A percentile compares a stretch with the other conserved stretches of the same genome.
Evolutionary conservation across 2,888 invertebrate genomes (phyloP).

Genomic region (Nesidiocoris tenuis): DNA sequence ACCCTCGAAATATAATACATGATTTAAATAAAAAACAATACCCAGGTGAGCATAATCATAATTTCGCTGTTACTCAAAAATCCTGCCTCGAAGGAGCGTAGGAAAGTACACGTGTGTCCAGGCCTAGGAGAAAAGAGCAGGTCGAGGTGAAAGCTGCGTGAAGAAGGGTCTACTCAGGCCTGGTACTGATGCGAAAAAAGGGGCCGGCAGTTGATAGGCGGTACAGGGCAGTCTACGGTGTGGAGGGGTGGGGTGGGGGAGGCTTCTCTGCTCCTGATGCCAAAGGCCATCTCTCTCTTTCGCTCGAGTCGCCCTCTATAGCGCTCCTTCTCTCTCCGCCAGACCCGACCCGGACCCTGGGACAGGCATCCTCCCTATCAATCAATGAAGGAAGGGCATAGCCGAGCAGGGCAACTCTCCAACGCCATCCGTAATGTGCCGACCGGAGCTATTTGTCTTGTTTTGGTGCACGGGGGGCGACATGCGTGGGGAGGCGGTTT

Average conservation of each 20-base stretch:
- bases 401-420: neutral
- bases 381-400: slow-evolving; percentile 10
- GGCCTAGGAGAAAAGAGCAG: neutral
- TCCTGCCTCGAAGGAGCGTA: neutral
- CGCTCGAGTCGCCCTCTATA: neutral
- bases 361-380: slow-evolving; percentile 8
- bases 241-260: too few species aligned
- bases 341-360: too few species aligned
- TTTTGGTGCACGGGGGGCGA: neutral
- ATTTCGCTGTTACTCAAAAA: too few species aligned
- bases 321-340: neutral
- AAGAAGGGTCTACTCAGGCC: neutral
- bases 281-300: neutral
- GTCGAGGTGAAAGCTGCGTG: neutral
- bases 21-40: too few species aligned
- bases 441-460: slow-evolving; percentile 37
- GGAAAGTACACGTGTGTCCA: neutral
- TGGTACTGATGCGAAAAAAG: neutral
- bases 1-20: too few species aligned
- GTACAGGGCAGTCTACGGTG: neutral
- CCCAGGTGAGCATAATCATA: too few species aligned
- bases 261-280: neutral
- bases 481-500: slow-evolving; percentile 2
- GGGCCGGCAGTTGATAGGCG: neutral
- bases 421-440: slow-evolving; percentile 42